Percentiles rank a stretch among this genome's conserved stretches.
Conservation (phyloP, 37 sponge, comb jelly and placozoan species). For the Hormiphora californensis region DNA sequence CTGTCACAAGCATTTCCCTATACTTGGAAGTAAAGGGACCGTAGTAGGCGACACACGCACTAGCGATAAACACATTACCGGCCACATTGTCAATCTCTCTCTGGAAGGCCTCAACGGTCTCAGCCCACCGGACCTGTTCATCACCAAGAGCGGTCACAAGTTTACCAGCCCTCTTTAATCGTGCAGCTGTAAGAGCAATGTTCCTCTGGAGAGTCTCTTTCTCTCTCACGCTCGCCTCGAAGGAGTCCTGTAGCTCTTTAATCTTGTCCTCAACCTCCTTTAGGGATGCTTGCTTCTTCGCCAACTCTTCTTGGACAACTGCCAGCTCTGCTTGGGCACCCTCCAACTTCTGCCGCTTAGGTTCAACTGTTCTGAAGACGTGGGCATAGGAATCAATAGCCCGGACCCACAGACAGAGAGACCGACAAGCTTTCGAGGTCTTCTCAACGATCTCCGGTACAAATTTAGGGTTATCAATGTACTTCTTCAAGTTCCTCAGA, state of each 20-base stretch:
- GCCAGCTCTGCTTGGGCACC: slow-evolving; percentile 78
- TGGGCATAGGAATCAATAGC: slow-evolving; percentile 88
- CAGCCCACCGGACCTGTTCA: slow-evolving; percentile 92
- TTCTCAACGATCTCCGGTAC: slow-evolving; percentile 83
- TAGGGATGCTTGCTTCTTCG: slow-evolving; percentile 82
- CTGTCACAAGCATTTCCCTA: slow-evolving; percentile 70
- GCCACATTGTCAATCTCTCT: slow-evolving; percentile 93
- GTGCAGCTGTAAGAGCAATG: slow-evolving; percentile 75
- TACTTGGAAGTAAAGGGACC: slow-evolving; percentile 94
- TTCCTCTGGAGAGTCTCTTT: slow-evolving; percentile 80
- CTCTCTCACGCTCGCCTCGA: slow-evolving; percentile 76
- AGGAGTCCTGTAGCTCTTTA: slow-evolving; percentile 55
- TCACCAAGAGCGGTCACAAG: slow-evolving; percentile 92
- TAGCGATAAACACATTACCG: slow-evolving; percentile 95
- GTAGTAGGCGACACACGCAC: slow-evolving; percentile 96
- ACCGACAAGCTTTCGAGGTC: slow-evolving; percentile 95
- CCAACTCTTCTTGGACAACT: slow-evolving; percentile 70
- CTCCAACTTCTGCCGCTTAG: slow-evolving; percentile 88
- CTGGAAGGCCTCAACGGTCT: slow-evolving; percentile 79
- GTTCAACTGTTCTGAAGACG: slow-evolving; percentile 91
- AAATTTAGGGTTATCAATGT: slow-evolving; percentile 97
- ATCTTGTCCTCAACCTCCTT: slow-evolving; percentile 84
- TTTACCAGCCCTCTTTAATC: slow-evolving; percentile 84
- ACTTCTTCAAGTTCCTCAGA: slow-evolving; percentile 93
- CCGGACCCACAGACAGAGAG: slow-evolving; percentile 96